These are phyloP conservation scores for Erythrocebus patas DNA, from an alignment of 2,113 vertebrate genomes.

Conservation along the genomic window DNA sequence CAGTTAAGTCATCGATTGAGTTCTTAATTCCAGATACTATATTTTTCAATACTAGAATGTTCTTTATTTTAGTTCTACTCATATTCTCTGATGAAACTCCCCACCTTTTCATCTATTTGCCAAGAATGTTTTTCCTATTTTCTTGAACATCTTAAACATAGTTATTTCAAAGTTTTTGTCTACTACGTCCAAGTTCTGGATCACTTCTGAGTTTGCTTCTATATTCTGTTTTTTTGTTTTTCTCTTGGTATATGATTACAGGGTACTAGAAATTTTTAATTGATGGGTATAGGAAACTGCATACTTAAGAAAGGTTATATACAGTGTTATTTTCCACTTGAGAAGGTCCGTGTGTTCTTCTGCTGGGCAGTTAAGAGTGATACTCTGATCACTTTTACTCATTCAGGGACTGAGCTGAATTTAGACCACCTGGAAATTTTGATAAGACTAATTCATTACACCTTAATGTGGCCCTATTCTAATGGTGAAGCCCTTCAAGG, in stretches of 20 bases:
- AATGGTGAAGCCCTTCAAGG: not conserved
- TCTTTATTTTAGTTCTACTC: not conserved
- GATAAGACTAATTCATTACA: not conserved
- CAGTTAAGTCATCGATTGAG: not conserved
- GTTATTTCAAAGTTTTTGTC: not conserved
- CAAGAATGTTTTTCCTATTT: not conserved
- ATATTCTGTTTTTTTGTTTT: not conserved
- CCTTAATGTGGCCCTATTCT: not conserved
- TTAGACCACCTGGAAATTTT: not conserved
- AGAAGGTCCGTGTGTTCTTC: not conserved
- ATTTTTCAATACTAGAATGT: not conserved
- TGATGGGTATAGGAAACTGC: not conserved
- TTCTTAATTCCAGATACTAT: not conserved
- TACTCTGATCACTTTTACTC: not conserved
- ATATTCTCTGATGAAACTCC: not conserved
- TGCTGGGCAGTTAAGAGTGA: not conserved
- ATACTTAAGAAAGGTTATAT: not conserved
- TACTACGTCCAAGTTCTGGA: not conserved
- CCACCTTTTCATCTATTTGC: not conserved
- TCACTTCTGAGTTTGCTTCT: not conserved
- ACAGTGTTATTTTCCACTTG: not conserved
- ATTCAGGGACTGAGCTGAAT: not conserved
- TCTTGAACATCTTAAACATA: not conserved
- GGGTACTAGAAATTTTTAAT: not conserved
- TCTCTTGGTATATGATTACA: not conserved